phyloP scores from a whole-genome alignment of 1,140 invertebrate genomes.

The Micrasema longulum region DNA sequence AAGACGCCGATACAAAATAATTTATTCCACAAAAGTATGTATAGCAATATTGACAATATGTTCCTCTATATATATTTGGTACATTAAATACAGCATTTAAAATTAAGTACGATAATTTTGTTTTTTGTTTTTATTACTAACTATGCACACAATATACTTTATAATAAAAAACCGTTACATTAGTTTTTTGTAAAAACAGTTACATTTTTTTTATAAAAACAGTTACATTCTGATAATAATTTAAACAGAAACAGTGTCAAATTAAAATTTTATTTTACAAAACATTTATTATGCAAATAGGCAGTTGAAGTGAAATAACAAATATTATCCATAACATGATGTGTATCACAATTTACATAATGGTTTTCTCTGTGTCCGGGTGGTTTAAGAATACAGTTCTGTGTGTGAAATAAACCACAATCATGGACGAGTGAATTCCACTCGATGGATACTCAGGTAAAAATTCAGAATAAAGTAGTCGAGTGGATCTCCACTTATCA shows the following conservation, averaged over 20 bases:
- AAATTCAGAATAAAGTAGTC: too few relatives aligned
- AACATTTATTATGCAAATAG: background rate
- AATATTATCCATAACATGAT: too few relatives aligned
- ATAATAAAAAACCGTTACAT: background rate
- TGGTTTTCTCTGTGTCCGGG: too few relatives aligned
- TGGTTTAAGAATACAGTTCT: too few relatives aligned
- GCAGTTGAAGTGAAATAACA: too few relatives aligned
- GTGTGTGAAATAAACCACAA: too few relatives aligned
- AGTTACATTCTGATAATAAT: background rate
- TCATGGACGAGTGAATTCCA: too few relatives aligned
- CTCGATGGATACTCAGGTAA: too few relatives aligned
- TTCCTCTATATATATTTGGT: conserved; percentile 25
- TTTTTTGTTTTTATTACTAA: background rate
- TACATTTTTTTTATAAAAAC: background rate
- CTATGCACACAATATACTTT: conserved; percentile 13
- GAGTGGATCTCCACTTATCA: too few relatives aligned
- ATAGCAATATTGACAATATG: background rate
- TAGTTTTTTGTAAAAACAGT: background rate
- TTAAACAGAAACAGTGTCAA: background rate
- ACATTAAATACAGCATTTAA: conserved; percentile 17
- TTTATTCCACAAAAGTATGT: conserved; percentile 36
- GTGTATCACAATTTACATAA: too few relatives aligned
- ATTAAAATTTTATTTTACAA: background rate
- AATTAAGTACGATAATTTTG: conserved; percentile 19
- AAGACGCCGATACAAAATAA: too few relatives aligned